Percentiles rank a stretch among this genome's conserved stretches.
Evolutionary conservation across 1,140 invertebrate species (phyloP).

Genomic region (Eriosoma lanigerum): DNA sequence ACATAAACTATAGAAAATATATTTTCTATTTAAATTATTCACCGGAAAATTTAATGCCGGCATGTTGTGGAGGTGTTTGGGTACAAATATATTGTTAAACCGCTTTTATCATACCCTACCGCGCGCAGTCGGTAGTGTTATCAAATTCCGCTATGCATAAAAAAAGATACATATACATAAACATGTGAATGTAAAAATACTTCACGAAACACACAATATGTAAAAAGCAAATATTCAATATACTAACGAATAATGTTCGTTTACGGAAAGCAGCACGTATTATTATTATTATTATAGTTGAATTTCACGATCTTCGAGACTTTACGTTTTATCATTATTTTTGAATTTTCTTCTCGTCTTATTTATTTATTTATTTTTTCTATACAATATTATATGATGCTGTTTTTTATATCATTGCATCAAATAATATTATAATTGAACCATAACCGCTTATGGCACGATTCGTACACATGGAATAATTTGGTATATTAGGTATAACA

Average conservation of each 20-base stretch:
- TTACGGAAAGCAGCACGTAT: neutral
- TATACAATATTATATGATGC: too few species aligned
- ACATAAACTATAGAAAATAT: too few species aligned
- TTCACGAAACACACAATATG: neutral
- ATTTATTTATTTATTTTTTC: too few species aligned
- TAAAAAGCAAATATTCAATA: constrained; percentile 38
- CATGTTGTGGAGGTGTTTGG: neutral
- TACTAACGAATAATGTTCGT: constrained; percentile 2
- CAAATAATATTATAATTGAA: too few species aligned
- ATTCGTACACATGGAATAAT: too few species aligned
- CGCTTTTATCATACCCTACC: neutral
- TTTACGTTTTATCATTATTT: neutral
- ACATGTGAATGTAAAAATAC: neutral
- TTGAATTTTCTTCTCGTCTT: neutral
- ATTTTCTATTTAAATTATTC: neutral
- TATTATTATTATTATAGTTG: neutral
- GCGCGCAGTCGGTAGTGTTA: neutral
- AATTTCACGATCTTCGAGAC: neutral
- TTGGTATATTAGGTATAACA: too few species aligned
- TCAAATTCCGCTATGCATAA: constrained; percentile 26
- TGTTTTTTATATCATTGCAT: too few species aligned
- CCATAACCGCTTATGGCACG: too few species aligned
- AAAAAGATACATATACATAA: neutral
- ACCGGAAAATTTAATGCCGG: neutral
- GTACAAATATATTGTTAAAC: neutral